Evolutionary conservation across 2,797 vertebrate genomes (phyloP), one percentile per base, ranked within the genome.

Genomic region (Eremophila alpestris): DNA sequence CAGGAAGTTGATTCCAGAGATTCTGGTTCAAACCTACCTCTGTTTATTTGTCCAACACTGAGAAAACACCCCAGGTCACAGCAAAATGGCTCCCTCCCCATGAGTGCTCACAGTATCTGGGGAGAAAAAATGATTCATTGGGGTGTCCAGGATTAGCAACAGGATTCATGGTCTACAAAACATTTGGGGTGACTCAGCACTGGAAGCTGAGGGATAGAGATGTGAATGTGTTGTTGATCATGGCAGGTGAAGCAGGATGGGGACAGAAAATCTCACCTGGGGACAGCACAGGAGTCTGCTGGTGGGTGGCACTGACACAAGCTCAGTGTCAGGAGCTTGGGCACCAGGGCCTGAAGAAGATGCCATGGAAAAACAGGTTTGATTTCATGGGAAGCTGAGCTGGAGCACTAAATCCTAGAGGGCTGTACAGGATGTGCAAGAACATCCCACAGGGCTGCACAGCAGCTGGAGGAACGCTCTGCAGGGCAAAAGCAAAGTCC

Each of bases 201-300:
- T 60, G 76, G 49, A 74, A n/a, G 27, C 30, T 60, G 71, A 68
- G 32, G 40, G 16, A 45, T 2, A 21, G 41, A 87, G 67, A 32
- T 1, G 1, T 40, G 64, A 67, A 32, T 1, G 5, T 32, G 76
- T 43, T 67, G 64, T 4, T 4, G 48, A 27, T 69, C 3, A 2
- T 6, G 68, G 68, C 5, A 2, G 34, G 24, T 64, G n/a, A 32
- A 85, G 48, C 6, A 17, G 63, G 48, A 54, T 19, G 27, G 32
- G 22, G 48, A 68, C 51, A 55, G 51, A 29, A 82, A 60, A 78
- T 60, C 58, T 75, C 2, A 2, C 41, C 27, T 29, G 74, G 70
- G 27, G 32, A 59, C 5, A 5, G 68, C 0, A 4, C 1, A 1
- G 52, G 38, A 38, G 21, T n/a, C 41, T 46, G 58, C 26, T 2